Percentiles rank a stretch among this genome's conserved stretches.
Conservation (phyloP, 1,140 invertebrate species). For the Ericerus pela region DNA sequence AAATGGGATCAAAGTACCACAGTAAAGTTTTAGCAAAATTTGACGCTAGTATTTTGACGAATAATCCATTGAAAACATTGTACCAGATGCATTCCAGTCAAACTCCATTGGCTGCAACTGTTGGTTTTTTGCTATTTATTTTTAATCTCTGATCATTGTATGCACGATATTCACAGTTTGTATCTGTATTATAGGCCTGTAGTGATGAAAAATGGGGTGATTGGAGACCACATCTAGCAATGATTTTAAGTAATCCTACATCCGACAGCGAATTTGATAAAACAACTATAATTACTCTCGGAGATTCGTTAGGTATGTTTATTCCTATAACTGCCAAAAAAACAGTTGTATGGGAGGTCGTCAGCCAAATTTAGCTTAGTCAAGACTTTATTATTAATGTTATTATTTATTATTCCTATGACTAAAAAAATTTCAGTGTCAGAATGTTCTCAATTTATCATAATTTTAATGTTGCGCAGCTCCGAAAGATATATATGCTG, state of each 20-base stretch:
- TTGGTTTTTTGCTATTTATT: constrained; percentile 31
- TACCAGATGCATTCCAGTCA: constrained; percentile 79
- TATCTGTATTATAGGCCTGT: constrained; percentile 41
- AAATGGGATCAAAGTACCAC: constrained; percentile 74
- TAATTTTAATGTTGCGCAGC: constrained; percentile 28
- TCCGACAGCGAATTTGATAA: constrained; percentile 61
- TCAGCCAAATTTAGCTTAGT: no score
- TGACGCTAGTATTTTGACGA: constrained; percentile 64
- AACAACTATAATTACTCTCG: constrained; percentile 64
- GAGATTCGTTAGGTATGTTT: constrained; percentile 40
- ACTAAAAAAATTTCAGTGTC: no score
- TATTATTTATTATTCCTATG: no score
- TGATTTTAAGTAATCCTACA: constrained; percentile 80
- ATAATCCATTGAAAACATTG: constrained; percentile 83
- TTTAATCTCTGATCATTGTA: neutral
- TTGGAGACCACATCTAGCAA: constrained; percentile 88
- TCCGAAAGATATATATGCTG: constrained; percentile 59
- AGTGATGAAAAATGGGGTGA: constrained; percentile 84
- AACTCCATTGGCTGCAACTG: constrained; percentile 68
- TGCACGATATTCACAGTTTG: constrained; percentile 11
- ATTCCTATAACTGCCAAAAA: no score
- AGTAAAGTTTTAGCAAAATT: constrained; percentile 78
- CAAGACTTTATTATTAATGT: no score
- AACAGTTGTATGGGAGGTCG: no score
- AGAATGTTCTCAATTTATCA: no score